Evolutionary conservation across 1,140 invertebrate genomes (phyloP).

Genomic region (Oryctes rhinoceros): DNA sequence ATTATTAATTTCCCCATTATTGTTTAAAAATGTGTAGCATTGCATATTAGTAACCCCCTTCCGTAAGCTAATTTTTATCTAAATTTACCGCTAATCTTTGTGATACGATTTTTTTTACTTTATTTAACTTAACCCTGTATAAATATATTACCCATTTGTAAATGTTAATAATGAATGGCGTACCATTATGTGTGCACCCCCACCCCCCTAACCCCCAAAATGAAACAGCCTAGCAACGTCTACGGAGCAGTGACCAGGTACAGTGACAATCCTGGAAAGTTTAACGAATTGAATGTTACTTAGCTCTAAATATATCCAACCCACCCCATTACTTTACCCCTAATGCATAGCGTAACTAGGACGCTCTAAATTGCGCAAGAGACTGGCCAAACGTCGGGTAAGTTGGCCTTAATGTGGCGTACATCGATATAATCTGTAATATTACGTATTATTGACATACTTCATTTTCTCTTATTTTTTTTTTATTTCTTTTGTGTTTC

Average conservation of each 20-base stretch:
- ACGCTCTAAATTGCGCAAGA: constrained; percentile 16
- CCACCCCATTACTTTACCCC: background rate
- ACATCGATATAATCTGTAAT: constrained; percentile 3
- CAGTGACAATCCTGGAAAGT: constrained; percentile 35
- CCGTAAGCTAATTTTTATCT: background rate
- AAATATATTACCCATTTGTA: background rate
- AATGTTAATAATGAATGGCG: constrained; percentile 8
- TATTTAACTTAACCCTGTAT: background rate
- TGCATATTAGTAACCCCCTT: background rate
- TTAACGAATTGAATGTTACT: background rate
- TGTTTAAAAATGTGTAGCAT: background rate
- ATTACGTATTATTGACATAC: constrained; percentile 6
- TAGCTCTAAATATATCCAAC: constrained; percentile 19
- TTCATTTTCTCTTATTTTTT: background rate
- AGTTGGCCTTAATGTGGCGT: constrained; percentile 23
- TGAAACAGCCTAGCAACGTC: background rate
- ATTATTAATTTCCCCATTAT: no score
- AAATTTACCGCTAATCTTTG: background rate
- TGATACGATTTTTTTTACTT: background rate
- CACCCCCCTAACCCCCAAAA: background rate
- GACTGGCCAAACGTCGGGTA: constrained; percentile 20
- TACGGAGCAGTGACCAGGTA: constrained; percentile 30
- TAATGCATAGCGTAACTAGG: background rate
- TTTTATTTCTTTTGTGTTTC: background rate
- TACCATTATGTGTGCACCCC: constrained; percentile 6